These are phyloP conservation scores for Mythimna ferrago DNA, from an alignment of 2,888 invertebrate genomes.

Conservation along the genomic window DNA sequence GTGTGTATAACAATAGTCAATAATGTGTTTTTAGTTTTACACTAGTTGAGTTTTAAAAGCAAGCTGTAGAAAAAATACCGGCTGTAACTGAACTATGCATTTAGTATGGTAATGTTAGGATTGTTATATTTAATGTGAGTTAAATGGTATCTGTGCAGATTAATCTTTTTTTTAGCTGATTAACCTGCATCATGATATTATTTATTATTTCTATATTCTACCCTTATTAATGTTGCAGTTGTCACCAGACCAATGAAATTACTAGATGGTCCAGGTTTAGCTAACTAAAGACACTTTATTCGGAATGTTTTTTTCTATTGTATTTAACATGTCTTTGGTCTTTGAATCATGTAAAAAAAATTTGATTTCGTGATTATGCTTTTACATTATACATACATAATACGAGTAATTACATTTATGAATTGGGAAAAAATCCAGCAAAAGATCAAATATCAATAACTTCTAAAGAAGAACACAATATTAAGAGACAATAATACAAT, in stretches of 20 bases:
- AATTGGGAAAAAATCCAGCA: background rate
- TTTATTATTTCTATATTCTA: background rate
- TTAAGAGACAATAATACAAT: constrained; percentile 38
- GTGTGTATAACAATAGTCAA: background rate
- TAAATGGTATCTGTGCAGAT: constrained; percentile 20
- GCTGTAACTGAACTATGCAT: constrained; percentile 23
- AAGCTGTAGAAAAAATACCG: constrained; percentile 11
- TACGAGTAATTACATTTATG: background rate
- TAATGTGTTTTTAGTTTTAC: constrained; percentile 24
- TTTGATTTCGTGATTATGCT: constrained; percentile 13
- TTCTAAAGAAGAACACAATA: constrained; percentile 14
- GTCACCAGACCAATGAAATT: background rate
- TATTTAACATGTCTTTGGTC: background rate
- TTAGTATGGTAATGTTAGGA: constrained; percentile 38
- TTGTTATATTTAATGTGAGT: constrained; percentile 12
- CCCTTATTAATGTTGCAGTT: constrained; percentile 1
- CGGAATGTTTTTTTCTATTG: constrained; percentile 34
- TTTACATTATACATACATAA: constrained; percentile 1
- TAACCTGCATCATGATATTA: background rate
- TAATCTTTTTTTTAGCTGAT: background rate
- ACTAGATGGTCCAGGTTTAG: background rate
- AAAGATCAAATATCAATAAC: constrained; percentile 4
- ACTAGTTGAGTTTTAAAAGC: constrained; percentile 6
- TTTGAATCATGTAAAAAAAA: background rate
- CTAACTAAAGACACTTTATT: background rate